Conservation (phyloP, 2,888 invertebrate species). For the Lapara coniferarum region DNA sequence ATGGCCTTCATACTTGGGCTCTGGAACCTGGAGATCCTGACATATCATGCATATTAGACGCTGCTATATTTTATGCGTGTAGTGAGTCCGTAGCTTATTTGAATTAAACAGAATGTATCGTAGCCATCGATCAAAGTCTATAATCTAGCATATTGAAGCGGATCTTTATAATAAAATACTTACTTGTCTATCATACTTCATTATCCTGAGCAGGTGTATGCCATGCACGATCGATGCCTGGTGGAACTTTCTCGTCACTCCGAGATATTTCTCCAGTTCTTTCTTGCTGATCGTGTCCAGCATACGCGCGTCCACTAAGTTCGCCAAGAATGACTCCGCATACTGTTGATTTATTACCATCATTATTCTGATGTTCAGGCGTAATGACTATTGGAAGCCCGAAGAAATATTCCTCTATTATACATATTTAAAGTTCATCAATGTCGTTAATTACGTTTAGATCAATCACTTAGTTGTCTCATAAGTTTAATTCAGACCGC, state of each 20-base stretch:
- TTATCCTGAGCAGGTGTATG: slow-evolving; percentile 94
- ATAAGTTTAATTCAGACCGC: not conserved
- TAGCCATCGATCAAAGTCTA: too few species aligned
- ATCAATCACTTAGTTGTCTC: slow-evolving; percentile 8
- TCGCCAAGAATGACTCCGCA: slow-evolving; percentile 93
- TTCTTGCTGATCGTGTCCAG: slow-evolving; percentile 96
- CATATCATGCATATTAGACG: too few species aligned
- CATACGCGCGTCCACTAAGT: slow-evolving; percentile 96
- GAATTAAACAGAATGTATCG: too few species aligned
- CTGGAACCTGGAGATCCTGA: too few species aligned
- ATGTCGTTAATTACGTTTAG: not conserved
- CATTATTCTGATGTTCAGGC: not conserved
- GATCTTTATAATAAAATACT: slow-evolving; percentile 40
- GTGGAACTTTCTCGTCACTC: slow-evolving; percentile 96
- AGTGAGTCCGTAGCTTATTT: too few species aligned
- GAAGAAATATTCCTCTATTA: not conserved
- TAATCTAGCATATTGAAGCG: not conserved
- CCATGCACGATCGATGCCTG: slow-evolving; percentile 97
- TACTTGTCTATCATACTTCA: slow-evolving; percentile 96
- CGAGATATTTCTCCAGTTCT: slow-evolving; percentile 96
- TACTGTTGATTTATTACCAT: slow-evolving; percentile 83
- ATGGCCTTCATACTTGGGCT: too few species aligned
- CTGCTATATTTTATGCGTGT: too few species aligned
- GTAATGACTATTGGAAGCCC: not conserved
- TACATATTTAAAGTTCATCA: not conserved